phyloP scores from a whole-genome alignment of 2,113 vertebrate genomes.

The Zosterops lateralis region DNA sequence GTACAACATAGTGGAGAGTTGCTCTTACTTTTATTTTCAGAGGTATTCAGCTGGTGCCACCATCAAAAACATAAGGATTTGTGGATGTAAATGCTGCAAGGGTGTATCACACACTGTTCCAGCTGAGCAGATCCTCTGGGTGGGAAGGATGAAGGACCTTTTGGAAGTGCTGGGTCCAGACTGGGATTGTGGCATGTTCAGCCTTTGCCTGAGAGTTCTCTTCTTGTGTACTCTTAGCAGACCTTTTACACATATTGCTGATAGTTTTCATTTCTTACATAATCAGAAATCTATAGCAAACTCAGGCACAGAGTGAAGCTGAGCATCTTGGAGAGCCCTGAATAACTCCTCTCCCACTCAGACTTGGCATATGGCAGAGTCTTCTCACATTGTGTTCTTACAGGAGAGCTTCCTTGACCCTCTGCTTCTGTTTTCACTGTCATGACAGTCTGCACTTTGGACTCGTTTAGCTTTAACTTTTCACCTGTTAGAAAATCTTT shows the following conservation, averaged over 20 bases:
- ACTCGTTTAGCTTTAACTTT: not conserved
- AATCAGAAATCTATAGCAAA: not conserved
- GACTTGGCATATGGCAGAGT: not conserved
- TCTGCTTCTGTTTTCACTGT: not conserved
- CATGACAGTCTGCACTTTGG: not conserved
- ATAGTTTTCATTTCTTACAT: not conserved
- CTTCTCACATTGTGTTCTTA: not conserved
- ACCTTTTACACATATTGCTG: not conserved
- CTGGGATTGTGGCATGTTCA: not conserved
- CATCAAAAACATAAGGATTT: not conserved
- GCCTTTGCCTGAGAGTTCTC: not conserved
- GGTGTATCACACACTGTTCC: not conserved
- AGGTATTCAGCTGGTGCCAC: not conserved
- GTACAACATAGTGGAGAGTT: not conserved
- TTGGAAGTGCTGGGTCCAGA: not conserved
- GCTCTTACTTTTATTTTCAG: not conserved
- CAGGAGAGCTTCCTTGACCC: not conserved
- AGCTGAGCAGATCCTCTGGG: not conserved
- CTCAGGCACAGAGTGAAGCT: not conserved
- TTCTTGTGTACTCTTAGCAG: not conserved
- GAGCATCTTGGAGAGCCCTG: not conserved
- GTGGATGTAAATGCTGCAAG: not conserved
- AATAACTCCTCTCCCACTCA: conserved; percentile 21
- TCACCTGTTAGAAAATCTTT: not conserved
- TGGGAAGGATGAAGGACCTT: not conserved